These are phyloP conservation scores for Cephus pygmeus DNA, from an alignment of 2,888 invertebrate genomes.

Conservation along the genomic window DNA sequence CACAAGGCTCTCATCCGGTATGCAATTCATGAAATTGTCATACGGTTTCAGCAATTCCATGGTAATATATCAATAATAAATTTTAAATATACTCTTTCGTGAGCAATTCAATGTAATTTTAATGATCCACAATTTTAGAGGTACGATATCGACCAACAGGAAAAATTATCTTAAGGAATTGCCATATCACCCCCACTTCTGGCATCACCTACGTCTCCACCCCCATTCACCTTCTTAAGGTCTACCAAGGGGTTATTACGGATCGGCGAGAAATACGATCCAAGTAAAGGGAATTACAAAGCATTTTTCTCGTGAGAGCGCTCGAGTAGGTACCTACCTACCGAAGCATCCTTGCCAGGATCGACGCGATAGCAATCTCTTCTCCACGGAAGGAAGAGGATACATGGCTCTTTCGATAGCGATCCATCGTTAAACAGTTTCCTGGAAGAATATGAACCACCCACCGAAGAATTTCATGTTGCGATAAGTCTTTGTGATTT, in stretches of 20 bases:
- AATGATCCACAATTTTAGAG: neutral
- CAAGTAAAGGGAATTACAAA: neutral
- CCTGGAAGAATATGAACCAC: neutral
- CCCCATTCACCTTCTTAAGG: neutral
- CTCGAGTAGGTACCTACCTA: neutral
- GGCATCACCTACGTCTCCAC: neutral
- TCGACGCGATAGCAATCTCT: neutral
- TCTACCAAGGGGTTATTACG: slow-evolving; percentile 1
- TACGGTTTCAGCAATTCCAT: neutral
- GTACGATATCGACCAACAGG: neutral
- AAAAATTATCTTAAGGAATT: neutral
- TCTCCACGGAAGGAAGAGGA: neutral
- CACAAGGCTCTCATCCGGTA: neutral
- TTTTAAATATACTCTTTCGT: neutral
- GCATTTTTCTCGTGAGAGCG: neutral
- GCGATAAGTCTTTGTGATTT: neutral
- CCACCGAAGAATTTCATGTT: neutral
- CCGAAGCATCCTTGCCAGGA: neutral
- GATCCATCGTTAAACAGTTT: neutral
- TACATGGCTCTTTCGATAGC: neutral
- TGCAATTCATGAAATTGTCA: neutral
- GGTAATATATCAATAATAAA: neutral
- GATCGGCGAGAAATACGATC: slow-evolving; percentile 6
- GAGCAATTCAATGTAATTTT: neutral
- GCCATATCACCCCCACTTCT: neutral